phyloP scores from a whole-genome alignment of 30 jellyfish, hydroid and myxozoan genomes.

The Turritopsis dohrnii region DNA sequence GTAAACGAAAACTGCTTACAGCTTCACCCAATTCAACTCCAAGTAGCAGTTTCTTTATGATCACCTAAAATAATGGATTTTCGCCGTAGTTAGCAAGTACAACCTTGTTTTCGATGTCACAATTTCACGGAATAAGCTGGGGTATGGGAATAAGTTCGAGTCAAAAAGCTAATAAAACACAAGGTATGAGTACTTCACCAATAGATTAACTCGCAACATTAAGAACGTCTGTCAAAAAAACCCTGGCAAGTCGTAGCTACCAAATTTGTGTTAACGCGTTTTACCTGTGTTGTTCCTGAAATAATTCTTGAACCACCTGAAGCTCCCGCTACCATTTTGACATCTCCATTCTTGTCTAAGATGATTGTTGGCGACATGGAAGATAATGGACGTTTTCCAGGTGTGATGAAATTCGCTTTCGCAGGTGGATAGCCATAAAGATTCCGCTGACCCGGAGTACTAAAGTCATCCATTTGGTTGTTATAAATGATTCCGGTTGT shows the following conservation, averaged over 20 bases:
- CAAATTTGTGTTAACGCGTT: not conserved
- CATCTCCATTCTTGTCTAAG: conserved; percentile 81
- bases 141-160: too few species aligned
- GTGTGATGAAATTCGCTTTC: conserved; percentile 68
- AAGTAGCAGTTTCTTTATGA: conserved; percentile 56
- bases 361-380: conserved; percentile 87
- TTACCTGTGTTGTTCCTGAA: conserved; percentile 84
- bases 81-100: not conserved
- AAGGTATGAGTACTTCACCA: too few species aligned
- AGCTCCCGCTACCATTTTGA: conserved; percentile 95
- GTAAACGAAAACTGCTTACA: conserved; percentile 72
- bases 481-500: conserved; percentile 77
- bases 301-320: conserved; percentile 96
- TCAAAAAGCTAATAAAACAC: too few species aligned
- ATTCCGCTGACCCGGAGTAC: conserved; percentile 81
- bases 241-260: not conserved
- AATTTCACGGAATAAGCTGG: too few species aligned
- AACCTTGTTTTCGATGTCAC: not conserved
- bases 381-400: conserved; percentile 96
- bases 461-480: conserved; percentile 97
- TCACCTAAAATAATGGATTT: conserved; percentile 33
- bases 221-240: too few species aligned
- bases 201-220: too few species aligned
- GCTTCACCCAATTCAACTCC: conserved; percentile 77
- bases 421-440: conserved; percentile 87